A percentile compares a stretch with the other conserved stretches of the same genome.
Evolutionary conservation across 2,888 invertebrate species (phyloP).

Genomic region (Chironomus tentans): DNA sequence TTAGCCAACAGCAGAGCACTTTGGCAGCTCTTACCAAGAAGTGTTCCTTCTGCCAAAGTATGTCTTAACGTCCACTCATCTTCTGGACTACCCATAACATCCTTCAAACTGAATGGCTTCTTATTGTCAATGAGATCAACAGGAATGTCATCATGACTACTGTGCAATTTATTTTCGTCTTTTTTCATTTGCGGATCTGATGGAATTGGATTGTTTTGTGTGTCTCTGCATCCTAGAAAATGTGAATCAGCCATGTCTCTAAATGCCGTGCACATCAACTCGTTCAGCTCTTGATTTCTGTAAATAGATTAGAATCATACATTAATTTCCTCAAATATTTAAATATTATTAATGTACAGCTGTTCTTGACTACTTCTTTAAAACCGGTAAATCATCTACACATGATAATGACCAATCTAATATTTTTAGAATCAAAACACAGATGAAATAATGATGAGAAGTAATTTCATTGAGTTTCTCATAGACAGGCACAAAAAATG

Average conservation of each 20-base stretch:
- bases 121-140: conserved; percentile 38
- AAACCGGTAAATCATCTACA: too few species aligned
- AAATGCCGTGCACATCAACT: conserved; percentile 80
- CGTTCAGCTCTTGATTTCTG: conserved; percentile 72
- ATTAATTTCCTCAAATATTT: too few species aligned
- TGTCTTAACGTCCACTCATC: conserved; percentile 74
- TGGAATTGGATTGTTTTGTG: conserved; percentile 75
- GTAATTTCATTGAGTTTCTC: too few species aligned
- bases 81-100: conserved; percentile 53
- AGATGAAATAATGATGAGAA: too few species aligned
- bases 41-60: conserved; percentile 66
- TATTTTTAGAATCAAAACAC: too few species aligned
- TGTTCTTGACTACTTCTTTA: too few species aligned
- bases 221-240: conserved; percentile 75
- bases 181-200: conserved; percentile 46
- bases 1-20: conserved; percentile 78
- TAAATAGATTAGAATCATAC: not conserved
- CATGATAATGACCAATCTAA: too few species aligned
- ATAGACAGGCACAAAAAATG: too few species aligned
- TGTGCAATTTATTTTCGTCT: not conserved
- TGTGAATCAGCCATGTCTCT: conserved; percentile 84
- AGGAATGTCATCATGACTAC: not conserved
- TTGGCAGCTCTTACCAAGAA: conserved; percentile 76
- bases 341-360: too few species aligned
- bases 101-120: conserved; percentile 47